Percentiles rank a stretch among this genome's conserved stretches.
These are phyloP conservation scores for Epistrophe grossulariae DNA, from an alignment of 2,888 invertebrate species.

Conservation along the genomic window DNA sequence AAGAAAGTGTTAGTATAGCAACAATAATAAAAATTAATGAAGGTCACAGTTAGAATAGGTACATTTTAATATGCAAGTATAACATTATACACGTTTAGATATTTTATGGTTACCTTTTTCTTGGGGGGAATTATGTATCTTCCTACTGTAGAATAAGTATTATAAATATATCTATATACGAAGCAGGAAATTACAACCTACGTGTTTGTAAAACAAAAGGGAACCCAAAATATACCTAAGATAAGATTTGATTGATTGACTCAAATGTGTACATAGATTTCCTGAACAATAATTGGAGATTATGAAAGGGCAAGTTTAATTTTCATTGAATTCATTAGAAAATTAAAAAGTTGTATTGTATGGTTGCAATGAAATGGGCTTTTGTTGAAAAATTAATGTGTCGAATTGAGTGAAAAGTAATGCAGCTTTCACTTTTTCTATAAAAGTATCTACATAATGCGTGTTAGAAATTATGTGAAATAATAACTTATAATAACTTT, in stretches of 20 bases:
- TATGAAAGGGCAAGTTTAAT: conserved; percentile 3
- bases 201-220: neutral
- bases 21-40: conserved; percentile 17
- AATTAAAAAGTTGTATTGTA: too few species aligned
- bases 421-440: neutral
- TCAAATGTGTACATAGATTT: neutral
- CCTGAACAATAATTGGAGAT: neutral
- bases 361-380: neutral
- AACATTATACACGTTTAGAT: neutral
- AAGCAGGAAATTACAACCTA: conserved; percentile 2
- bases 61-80: neutral
- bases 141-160: neutral
- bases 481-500: too few species aligned
- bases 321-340: neutral
- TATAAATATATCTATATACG: neutral
- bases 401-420: neutral
- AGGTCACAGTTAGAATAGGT: neutral
- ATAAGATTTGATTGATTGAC: conserved; percentile 21
- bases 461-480: too few species aligned
- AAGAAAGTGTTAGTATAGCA: neutral
- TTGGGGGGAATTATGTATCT: neutral
- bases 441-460: too few species aligned
- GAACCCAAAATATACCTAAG: neutral
- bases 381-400: neutral
- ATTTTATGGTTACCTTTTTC: neutral